Evolutionary conservation across 2,888 invertebrate species (phyloP), one percentile per base, ranked within the genome.

Genomic region (Sminthurides aquaticus): DNA sequence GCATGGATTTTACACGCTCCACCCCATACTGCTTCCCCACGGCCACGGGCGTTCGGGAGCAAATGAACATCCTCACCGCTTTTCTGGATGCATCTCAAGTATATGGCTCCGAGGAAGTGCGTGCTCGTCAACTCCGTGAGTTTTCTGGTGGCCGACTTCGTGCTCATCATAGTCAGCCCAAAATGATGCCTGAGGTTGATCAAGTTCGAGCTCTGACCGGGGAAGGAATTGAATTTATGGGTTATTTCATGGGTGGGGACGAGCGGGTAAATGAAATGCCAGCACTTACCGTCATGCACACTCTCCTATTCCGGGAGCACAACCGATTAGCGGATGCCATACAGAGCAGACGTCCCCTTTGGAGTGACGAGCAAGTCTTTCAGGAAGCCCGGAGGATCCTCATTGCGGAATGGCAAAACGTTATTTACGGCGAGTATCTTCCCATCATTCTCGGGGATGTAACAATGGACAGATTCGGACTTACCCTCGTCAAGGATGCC

Each of bases 231-330:
- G 67, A 71, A 8, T 74, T 74, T 49, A 71, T 70, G 70, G 75
- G 75, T 15, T 70, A 69, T 59, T 74, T 72, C 61, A 54, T 74
- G 27, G 72, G 71, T 24, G 74, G 74, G 11, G 74, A 74, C 62
- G 71, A 71, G 20, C 34, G 73, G 24, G 74, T 74, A 0, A 74
- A 74, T 66, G 74, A 74, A 66, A 74, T 74, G 74, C 74, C 74
- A 0, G 74, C 71, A 1, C 57, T 74, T 22, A 72, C 74, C 20
- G 66, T 64, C 1, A 62, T 74, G 65, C 74, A 74, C 60, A 73
- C 68, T 25, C 62, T 72, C 22, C 57, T 70, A 3, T 68, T 73
- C 25, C 63, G 72, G 22, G 73, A 74, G 55, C 73, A 74, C 55
- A 74, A 74, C 52, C 67, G 73, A 20, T 59, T 74, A 20, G 73